phyloP scores from a whole-genome alignment of 2,888 invertebrate species.

The Drosophila quinaria region DNA sequence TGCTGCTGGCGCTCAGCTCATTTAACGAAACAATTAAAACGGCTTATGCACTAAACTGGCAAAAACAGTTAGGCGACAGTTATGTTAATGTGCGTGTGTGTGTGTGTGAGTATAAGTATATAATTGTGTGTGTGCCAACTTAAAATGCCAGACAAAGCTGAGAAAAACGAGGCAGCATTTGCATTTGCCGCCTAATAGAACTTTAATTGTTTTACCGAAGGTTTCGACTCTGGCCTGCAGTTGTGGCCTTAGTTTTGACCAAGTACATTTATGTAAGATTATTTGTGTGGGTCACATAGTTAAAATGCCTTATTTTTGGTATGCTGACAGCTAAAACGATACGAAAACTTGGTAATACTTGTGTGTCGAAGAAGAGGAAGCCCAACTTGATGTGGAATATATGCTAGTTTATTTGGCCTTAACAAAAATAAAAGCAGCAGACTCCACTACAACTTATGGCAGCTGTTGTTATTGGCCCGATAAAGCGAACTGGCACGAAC shows the following conservation, averaged over 20 bases:
- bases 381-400: slow-evolving; percentile 17
- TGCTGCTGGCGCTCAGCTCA: slow-evolving; percentile 56
- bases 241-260: slow-evolving; percentile 4
- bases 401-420: slow-evolving; percentile 63
- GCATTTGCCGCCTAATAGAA: slow-evolving; percentile 79
- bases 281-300: slow-evolving; percentile 22
- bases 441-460: slow-evolving; percentile 45
- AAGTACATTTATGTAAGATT: background rate
- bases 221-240: slow-evolving; percentile 20
- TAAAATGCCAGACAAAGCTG: slow-evolving; percentile 49
- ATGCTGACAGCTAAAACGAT: slow-evolving; percentile 22
- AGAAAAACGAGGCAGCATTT: slow-evolving; percentile 52
- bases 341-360: slow-evolving; percentile 20
- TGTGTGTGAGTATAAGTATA: slow-evolving; percentile 20
- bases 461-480: slow-evolving; percentile 69
- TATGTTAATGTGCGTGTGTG: slow-evolving; percentile 18
- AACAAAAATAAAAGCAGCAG: slow-evolving; percentile 15
- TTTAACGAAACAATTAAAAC: slow-evolving; percentile 79
- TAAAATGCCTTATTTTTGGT: slow-evolving; percentile 29
- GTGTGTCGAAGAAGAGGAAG: background rate
- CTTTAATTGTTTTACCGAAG: slow-evolving; percentile 70
- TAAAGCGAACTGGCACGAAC: slow-evolving; percentile 71
- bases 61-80: slow-evolving; percentile 72
- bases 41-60: slow-evolving; percentile 75
- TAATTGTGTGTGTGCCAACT: slow-evolving; percentile 18